A percentile compares a stretch with the other conserved stretches of the same genome.
phyloP scores from a whole-genome alignment of 2,113 vertebrate genomes.

The Eira barbara region DNA sequence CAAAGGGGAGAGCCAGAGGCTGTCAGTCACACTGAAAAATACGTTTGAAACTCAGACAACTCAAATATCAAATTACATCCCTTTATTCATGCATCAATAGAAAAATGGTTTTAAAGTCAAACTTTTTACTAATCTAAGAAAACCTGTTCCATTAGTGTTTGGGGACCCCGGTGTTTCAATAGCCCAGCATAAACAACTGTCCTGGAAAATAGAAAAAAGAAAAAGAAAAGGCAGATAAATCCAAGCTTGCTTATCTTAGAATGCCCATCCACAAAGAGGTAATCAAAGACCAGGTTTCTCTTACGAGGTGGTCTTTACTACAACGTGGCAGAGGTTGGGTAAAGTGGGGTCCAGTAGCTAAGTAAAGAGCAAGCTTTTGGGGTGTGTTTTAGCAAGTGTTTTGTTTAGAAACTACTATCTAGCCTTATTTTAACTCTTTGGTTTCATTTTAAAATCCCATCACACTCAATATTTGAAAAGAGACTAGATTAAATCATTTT shows the following conservation, averaged over 20 bases:
- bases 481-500: background rate
- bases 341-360: background rate
- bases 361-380: background rate
- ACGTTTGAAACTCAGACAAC: background rate
- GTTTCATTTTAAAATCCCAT: background rate
- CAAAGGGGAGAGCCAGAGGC: rapidly evolving
- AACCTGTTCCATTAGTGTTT: background rate
- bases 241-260: background rate
- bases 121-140: background rate
- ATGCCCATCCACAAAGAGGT: background rate
- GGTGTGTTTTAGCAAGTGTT: too few relatives aligned
- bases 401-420: background rate
- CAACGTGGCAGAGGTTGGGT: background rate
- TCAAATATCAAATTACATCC: background rate
- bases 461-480: background rate
- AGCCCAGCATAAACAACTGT: background rate
- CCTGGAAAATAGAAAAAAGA: background rate
- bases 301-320: background rate
- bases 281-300: background rate
- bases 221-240: background rate
- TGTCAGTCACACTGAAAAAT: background rate
- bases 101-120: background rate
- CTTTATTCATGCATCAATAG: background rate
- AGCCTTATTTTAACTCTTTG: background rate
- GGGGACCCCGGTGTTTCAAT: background rate